Evolutionary conservation across 2,113 vertebrate genomes (phyloP).

Genomic region (Microtus montanus): DNA sequence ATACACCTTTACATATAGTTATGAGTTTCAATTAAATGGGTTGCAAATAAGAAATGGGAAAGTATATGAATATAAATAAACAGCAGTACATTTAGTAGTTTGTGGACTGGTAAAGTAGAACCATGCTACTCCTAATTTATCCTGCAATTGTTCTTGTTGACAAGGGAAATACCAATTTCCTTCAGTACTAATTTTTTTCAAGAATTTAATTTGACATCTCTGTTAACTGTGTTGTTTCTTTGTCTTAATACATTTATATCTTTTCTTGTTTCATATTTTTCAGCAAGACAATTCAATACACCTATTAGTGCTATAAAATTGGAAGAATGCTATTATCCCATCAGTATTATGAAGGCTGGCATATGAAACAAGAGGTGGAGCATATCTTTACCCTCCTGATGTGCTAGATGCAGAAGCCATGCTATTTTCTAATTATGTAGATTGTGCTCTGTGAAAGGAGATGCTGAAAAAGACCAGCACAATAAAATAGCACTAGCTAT

Average conservation of each 20-base stretch:
- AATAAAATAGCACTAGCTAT: slow-evolving; percentile 64
- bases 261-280: slow-evolving; percentile 76
- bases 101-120: slow-evolving; percentile 49
- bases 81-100: slow-evolving; percentile 7
- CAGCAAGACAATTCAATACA: slow-evolving; percentile 61
- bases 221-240: slow-evolving; percentile 73
- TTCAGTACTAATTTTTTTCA: slow-evolving; percentile 48
- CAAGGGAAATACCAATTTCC: slow-evolving; percentile 61
- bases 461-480: slow-evolving; percentile 64
- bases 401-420: slow-evolving; percentile 65
- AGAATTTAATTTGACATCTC: slow-evolving; percentile 74
- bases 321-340: slow-evolving; percentile 82
- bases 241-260: slow-evolving; percentile 66
- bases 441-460: slow-evolving; percentile 75
- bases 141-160: slow-evolving; percentile 56
- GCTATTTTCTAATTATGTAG: slow-evolving; percentile 81
- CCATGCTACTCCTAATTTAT: slow-evolving; percentile 34
- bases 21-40: background rate
- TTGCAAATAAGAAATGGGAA: slow-evolving; percentile 7
- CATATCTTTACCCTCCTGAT: slow-evolving; percentile 70
- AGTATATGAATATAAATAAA: background rate
- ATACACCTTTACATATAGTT: slow-evolving; percentile 15
- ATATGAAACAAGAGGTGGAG: slow-evolving; percentile 69
- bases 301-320: slow-evolving; percentile 68
- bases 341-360: slow-evolving; percentile 72